These are phyloP conservation scores for Motacilla alba DNA, from an alignment of 2,113 vertebrate species.

Conservation along the genomic window DNA sequence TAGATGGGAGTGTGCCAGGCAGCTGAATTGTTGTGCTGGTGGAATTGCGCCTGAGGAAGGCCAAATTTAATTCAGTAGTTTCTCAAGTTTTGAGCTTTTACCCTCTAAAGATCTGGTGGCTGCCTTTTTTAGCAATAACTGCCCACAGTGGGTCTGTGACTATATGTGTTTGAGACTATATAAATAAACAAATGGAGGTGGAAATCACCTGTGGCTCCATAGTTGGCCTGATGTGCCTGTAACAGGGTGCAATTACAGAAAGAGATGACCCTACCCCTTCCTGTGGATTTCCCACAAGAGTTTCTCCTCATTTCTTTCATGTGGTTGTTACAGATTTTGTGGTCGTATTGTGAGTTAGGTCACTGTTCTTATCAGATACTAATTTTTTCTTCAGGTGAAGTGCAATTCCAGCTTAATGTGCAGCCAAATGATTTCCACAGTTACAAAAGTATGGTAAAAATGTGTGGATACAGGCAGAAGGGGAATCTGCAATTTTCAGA, in stretches of 20 bases:
- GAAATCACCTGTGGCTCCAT: background rate
- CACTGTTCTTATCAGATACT: background rate
- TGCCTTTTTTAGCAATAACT: background rate
- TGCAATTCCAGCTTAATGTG: background rate
- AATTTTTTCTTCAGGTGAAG: background rate
- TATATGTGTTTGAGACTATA: fast-evolving
- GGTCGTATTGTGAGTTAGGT: background rate
- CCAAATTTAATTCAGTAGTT: background rate
- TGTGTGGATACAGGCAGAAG: background rate
- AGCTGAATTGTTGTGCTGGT: background rate
- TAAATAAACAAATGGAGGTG: background rate
- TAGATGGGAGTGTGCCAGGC: background rate
- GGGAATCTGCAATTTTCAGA: background rate
- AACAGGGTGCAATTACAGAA: background rate
- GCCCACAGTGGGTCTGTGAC: background rate
- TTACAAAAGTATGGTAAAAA: background rate
- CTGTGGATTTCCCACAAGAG: background rate
- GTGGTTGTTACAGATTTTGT: background rate
- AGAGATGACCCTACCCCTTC: background rate
- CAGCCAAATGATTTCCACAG: background rate
- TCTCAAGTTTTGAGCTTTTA: background rate
- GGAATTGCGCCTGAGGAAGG: background rate
- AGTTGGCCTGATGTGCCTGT: background rate
- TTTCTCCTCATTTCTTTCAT: background rate
- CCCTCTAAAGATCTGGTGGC: background rate